phyloP scores from a whole-genome alignment of 1,140 invertebrate species.

The Drosophila elegans region DNA sequence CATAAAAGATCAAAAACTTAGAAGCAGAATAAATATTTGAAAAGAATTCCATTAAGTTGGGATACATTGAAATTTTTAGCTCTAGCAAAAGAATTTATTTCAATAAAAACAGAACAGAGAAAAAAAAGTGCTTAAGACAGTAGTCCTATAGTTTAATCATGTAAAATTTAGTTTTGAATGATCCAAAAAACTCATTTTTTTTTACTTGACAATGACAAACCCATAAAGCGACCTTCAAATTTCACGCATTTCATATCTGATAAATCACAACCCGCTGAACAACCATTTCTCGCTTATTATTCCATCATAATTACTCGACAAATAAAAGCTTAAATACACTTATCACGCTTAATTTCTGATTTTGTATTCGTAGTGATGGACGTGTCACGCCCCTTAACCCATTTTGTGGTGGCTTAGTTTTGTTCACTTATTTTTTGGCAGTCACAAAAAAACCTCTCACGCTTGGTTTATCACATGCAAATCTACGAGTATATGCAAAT shows the following conservation, averaged over 20 bases:
- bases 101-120: background rate
- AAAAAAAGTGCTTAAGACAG: too few species aligned
- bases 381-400: constrained; percentile 42
- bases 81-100: background rate
- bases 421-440: constrained; percentile 5
- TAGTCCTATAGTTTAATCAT: too few species aligned
- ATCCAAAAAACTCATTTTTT: background rate
- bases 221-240: constrained; percentile 22
- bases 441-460: constrained; percentile 37
- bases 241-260: constrained; percentile 6
- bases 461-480: constrained; percentile 44
- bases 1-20: constrained; percentile 1
- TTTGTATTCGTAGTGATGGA: constrained; percentile 33
- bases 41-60: background rate
- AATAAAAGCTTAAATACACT: constrained; percentile 36
- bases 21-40: background rate
- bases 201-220: constrained; percentile 4
- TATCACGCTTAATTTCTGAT: constrained; percentile 42
- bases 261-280: constrained; percentile 9
- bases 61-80: too few species aligned
- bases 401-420: constrained; percentile 9
- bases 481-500: constrained; percentile 65
- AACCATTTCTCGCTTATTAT: constrained; percentile 21
- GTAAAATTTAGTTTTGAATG: too few species aligned
- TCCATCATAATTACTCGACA: constrained; percentile 32